Percentiles rank a stretch among this genome's conserved stretches.
Conservation (phyloP, 2,113 vertebrate genomes). For the Etheostoma cragini region DNA sequence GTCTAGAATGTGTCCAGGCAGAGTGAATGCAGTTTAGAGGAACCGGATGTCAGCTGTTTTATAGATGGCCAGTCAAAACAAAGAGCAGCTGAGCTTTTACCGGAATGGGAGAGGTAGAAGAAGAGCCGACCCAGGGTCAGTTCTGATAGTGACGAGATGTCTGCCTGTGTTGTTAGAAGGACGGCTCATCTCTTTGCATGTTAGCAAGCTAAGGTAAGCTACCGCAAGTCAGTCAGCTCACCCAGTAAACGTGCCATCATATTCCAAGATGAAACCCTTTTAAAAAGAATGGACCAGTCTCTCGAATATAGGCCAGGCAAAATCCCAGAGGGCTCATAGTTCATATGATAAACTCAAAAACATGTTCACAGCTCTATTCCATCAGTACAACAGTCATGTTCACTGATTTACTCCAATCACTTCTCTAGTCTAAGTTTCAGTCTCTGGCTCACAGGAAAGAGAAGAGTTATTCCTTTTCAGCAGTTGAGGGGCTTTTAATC, state of each 20-base stretch:
- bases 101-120: not conserved
- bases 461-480: not conserved
- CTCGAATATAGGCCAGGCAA: no score
- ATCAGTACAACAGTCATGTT: no score
- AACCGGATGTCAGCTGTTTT: slow-evolving; percentile 5
- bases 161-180: not conserved
- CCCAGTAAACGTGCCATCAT: not conserved
- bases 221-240: not conserved
- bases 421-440: no score
- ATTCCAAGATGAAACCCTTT: not conserved
- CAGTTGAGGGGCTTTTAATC: not conserved
- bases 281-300: no score
- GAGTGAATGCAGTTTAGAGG: not conserved
- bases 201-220: not conserved
- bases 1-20: not conserved
- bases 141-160: not conserved
- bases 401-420: no score
- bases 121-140: not conserved
- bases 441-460: not conserved
- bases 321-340: no score
- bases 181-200: not conserved
- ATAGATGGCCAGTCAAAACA: not conserved
- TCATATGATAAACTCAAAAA: no score
- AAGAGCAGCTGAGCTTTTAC: slow-evolving; percentile 6
- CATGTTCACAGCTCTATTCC: no score